Evolutionary conservation across 2,797 vertebrate species (phyloP), one percentile per base, ranked within the genome.

Genomic region (Nyctibius grandis): DNA sequence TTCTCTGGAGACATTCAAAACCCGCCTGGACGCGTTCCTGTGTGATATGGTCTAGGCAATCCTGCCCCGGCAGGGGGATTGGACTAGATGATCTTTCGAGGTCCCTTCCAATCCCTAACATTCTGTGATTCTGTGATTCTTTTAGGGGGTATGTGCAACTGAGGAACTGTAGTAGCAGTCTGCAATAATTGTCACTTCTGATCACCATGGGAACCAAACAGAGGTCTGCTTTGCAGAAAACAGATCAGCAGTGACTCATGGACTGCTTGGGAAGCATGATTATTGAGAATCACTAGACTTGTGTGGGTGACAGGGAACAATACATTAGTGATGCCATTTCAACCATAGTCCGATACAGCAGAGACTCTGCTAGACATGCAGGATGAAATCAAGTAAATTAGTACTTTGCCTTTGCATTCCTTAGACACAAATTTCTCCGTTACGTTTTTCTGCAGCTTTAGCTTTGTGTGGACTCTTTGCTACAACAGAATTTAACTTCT

Each of bases 181-280:
- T 9, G 12, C 64, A 94, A 92, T 92, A 93, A 96, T 47, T 96
- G 94, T 93, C 68, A 77, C 60, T 95, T 94, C 84, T 93, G 75
- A 95, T 96, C 89, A 83, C 96, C 88, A 94, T 95, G 94, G 96
- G 84, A 96, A 96, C 96, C 60, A 94, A 93, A 91, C 29, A 80
- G 93, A 87, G 48, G 84, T 95, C 86, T 96, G 3, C 88, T 94
- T 67, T 87, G 84, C 80, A 93, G 93, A 91, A 96, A 95, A 94
- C 93, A 95, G 91, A 95, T 85, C 93, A 94, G 88, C 79, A 90
- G 84, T 96, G 96, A 97, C 88, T 97, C 96, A 96, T 81, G 0
- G 1, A 38, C 68, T 81, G 68, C 94, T 93, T 51, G 65, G 75
- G 86, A 94, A 91, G 91, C 33, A 74, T 33, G 44, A 95, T 91